phyloP scores from a whole-genome alignment of 2,888 invertebrate genomes.

The Acrobasis consociella region DNA sequence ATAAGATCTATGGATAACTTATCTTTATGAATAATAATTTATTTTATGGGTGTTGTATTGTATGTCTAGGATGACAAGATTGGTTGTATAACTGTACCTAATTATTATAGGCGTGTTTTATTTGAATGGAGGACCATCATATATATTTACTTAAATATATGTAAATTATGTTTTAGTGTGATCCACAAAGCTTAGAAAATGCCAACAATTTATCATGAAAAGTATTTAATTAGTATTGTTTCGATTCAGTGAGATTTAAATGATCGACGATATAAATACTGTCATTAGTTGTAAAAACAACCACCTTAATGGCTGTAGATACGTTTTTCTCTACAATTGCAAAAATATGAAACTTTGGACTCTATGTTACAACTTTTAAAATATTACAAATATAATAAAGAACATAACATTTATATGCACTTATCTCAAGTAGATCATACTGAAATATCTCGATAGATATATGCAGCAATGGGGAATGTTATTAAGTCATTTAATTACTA shows the following conservation, averaged over 20 bases:
- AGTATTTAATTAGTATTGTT: neutral
- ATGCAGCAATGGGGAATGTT: neutral
- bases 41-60: slow-evolving; percentile 44
- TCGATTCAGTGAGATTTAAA: slow-evolving; percentile 5
- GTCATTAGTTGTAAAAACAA: slow-evolving; percentile 1
- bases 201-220: too few relatives aligned
- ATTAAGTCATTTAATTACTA: slow-evolving; percentile 35
- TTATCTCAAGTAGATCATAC: neutral
- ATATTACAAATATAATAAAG: too few relatives aligned
- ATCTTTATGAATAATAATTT: slow-evolving; percentile 37
- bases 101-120: neutral
- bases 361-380: too few relatives aligned
- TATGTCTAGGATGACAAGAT: slow-evolving; percentile 37
- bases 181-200: too few relatives aligned
- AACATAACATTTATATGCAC: neutral
- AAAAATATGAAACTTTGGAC: too few relatives aligned
- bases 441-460: neutral
- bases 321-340: too few relatives aligned
- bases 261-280: neutral
- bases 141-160: neutral
- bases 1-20: slow-evolving; percentile 9
- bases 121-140: neutral
- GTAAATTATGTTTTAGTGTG: neutral
- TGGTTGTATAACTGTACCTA: neutral
- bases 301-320: too few relatives aligned